These are phyloP conservation scores for Pseudochaenichthys georgianus DNA, from an alignment of 2,797 vertebrate species.

Conservation along the genomic window DNA sequence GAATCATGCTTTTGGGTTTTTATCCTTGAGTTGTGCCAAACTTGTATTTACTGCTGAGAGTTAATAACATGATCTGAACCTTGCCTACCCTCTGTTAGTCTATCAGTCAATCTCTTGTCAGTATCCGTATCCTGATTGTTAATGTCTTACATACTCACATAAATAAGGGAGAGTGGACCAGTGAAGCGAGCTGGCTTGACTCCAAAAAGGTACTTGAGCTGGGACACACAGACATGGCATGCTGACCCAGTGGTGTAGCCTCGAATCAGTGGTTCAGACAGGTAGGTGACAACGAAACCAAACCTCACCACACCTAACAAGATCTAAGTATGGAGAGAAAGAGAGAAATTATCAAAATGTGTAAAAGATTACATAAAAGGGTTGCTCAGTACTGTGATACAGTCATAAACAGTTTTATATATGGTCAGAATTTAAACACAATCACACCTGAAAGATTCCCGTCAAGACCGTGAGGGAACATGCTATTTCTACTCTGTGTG, in stretches of 20 bases:
- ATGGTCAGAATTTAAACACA: background rate
- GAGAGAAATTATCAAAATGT: background rate
- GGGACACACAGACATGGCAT: slow-evolving; percentile 90
- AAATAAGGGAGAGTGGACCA: slow-evolving; percentile 83
- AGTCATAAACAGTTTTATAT: background rate
- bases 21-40: background rate
- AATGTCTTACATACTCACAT: slow-evolving; percentile 72
- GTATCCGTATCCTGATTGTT: background rate
- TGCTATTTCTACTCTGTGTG: slow-evolving; percentile 85
- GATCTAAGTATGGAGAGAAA: slow-evolving; percentile 76
- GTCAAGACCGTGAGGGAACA: slow-evolving; percentile 87
- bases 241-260: slow-evolving; percentile 93
- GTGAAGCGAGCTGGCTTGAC: slow-evolving; percentile 75
- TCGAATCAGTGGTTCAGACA: slow-evolving; percentile 92
- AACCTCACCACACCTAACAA: slow-evolving; percentile 90
- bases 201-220: slow-evolving; percentile 93
- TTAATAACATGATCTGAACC: background rate
- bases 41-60: background rate
- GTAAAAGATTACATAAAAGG: background rate
- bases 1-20: too few species aligned
- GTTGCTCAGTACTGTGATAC: background rate
- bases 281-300: slow-evolving; percentile 94
- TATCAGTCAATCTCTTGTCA: slow-evolving; percentile 1
- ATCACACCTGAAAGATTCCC: slow-evolving; percentile 90
- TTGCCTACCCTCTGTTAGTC: background rate